Percentiles rank a stretch among this genome's conserved stretches.
Conservation (phyloP, 2,888 invertebrate genomes). For the Cryptosula pallasiana region DNA sequence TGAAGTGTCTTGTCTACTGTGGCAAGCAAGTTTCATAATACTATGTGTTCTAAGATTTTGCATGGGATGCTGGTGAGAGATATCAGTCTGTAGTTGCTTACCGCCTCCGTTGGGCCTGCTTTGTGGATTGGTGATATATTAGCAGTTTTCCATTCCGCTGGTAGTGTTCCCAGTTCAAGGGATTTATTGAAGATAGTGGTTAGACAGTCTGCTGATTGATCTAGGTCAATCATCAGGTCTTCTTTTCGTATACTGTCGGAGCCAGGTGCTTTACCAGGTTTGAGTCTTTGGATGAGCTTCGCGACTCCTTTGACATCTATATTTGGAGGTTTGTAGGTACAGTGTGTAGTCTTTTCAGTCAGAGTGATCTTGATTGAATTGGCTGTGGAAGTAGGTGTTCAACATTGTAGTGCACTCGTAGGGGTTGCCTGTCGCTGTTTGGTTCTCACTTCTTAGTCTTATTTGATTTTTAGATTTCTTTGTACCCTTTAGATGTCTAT, state of each 20-base stretch:
- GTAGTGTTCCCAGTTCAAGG: constrained; percentile 20
- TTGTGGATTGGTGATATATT: constrained; percentile 30
- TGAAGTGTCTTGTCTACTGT: constrained; percentile 28
- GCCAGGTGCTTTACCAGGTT: neutral
- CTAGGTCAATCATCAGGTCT: neutral
- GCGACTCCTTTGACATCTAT: neutral
- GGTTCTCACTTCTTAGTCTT: neutral
- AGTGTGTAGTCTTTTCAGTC: neutral
- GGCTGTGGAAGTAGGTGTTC: neutral
- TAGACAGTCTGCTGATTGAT: neutral
- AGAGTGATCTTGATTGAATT: neutral
- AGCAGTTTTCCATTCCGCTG: constrained; percentile 30
- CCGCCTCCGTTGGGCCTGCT: constrained; percentile 28
- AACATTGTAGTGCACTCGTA: neutral
- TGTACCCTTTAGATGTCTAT: neutral
- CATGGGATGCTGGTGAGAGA: constrained; percentile 29
- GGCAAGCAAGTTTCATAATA: constrained; percentile 28
- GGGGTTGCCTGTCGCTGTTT: neutral
- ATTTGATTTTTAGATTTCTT: neutral
- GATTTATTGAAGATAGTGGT: neutral
- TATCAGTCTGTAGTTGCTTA: constrained; percentile 31
- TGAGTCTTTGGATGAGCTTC: neutral
- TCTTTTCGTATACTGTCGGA: neutral
- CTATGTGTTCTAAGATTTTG: constrained; percentile 31
- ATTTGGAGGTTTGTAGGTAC: neutral